Base-by-base conservation (phyloP, 2,888 invertebrate genomes). In the Crossocerus cetratus region DNA sequence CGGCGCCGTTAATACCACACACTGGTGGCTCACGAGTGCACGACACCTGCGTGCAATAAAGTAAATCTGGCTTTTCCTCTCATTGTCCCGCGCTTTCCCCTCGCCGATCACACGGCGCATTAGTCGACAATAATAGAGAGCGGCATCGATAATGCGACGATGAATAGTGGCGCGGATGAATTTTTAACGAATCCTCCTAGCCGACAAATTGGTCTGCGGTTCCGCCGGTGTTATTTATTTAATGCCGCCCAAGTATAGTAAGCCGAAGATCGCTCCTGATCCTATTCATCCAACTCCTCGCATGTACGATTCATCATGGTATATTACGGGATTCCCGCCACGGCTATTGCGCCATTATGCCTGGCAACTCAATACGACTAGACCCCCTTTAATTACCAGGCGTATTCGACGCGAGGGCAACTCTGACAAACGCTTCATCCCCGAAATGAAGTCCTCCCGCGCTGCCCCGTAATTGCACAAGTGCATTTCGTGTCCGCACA, bases 91-190 rank as follows among this genome's bases (percentile, higher is more conserved):
- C 53, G 69, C 58, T 60, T n/a, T 32, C 65, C 75, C 79, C 62
- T 77, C 66, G 72, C 32, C 84, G 84, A 83, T 84, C 84, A 80
- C 77, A 80, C 81, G 76, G 80, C 81, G 74, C 82, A 83, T 85
- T 84, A 85, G 80, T 68, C 77, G 73, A 72, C 79, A 71, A 84
- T 84, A 83, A 83, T 81, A 76, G 49, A 32, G 32, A 4, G 80
- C 72, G 55, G 64, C 69, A 82, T 80, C 80, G 78, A 73, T 70
- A 71, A 81, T 74, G 72, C 68, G 58, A 62, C 65, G 67, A 67
- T 68, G 78, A 80, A 82, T 57, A 76, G 70, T 74, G 67, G 78
- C 69, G 74, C 75, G 67, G 45, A 80, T 82, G 81, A 81, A 81
- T 81, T 76, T 71, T 75, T 77, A 79, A 81, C 74, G 69, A 75